Evolutionary conservation across 2,113 vertebrate species (phyloP).

Genomic region (Talpa occidentalis): DNA sequence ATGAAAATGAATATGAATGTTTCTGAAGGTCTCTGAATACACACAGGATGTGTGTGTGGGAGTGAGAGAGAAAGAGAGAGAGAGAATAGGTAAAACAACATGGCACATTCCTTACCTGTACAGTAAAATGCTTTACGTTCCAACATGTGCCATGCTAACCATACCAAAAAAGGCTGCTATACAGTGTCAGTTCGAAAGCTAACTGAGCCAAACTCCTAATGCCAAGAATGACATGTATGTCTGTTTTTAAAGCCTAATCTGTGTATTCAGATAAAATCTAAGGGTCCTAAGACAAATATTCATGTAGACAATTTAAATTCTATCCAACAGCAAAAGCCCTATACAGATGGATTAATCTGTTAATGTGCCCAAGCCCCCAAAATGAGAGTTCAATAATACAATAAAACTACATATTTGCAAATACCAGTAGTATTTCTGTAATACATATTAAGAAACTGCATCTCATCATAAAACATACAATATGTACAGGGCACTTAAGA

Average conservation of each 20-base stretch:
- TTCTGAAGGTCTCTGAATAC: conserved; percentile 83
- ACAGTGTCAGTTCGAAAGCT: conserved; percentile 82
- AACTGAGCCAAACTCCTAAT: conserved; percentile 82
- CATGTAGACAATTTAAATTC: conserved; percentile 84
- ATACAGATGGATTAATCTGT: conserved; percentile 90
- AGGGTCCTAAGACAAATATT: conserved; percentile 85
- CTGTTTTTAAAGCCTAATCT: conserved; percentile 84
- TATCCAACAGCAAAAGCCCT: conserved; percentile 93
- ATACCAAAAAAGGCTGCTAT: conserved; percentile 84
- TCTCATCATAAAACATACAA: conserved; percentile 95
- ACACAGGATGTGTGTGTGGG: conserved; percentile 73
- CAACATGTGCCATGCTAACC: conserved; percentile 85
- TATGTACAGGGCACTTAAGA: conserved; percentile 98
- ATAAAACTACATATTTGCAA: conserved; percentile 91
- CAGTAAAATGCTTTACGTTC: conserved; percentile 85
- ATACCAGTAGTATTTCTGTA: conserved; percentile 92
- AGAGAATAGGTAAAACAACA: conserved; percentile 78
- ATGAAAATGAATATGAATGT: conserved; percentile 78
- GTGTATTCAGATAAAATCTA: conserved; percentile 80
- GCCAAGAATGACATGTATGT: conserved; percentile 80
- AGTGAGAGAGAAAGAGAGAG: background rate
- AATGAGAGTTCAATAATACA: conserved; percentile 92
- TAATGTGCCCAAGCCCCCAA: conserved; percentile 94
- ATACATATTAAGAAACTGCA: conserved; percentile 92
- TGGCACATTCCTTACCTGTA: conserved; percentile 91